These are phyloP conservation scores for Coenonympha arcania DNA, from an alignment of 2,888 invertebrate species.

Conservation along the genomic window DNA sequence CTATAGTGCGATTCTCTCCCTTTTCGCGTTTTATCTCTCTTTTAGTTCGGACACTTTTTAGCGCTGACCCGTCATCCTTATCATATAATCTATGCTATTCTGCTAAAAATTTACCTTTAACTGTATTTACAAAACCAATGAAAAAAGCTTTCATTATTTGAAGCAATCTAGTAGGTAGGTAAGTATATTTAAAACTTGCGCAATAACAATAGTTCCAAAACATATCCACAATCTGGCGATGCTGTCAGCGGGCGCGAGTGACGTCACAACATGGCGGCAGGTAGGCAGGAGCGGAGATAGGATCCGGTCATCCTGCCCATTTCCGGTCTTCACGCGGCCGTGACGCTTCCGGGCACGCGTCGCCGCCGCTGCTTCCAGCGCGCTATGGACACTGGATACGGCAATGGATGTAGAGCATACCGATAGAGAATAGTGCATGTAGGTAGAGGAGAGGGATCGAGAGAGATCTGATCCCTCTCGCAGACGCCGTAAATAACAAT, in stretches of 20 bases:
- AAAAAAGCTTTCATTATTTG: not conserved
- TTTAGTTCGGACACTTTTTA: too few species aligned
- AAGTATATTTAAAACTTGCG: too few species aligned
- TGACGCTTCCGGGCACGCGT: slow-evolving; percentile 74
- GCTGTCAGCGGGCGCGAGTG: slow-evolving; percentile 37
- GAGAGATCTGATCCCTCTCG: too few species aligned
- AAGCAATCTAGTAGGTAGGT: not conserved
- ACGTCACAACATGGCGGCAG: slow-evolving; percentile 69
- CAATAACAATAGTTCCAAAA: slow-evolving; percentile 25
- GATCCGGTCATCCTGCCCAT: slow-evolving; percentile 75
- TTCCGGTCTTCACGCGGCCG: slow-evolving; percentile 75
- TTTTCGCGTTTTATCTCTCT: too few species aligned
- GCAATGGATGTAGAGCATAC: slow-evolving; percentile 17
- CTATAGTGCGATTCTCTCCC: too few species aligned
- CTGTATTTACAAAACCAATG: not conserved
- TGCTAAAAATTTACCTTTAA: too few species aligned
- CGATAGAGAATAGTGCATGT: too few species aligned
- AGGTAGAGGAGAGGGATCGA: too few species aligned
- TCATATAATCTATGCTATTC: too few species aligned
- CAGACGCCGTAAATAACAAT: too few species aligned
- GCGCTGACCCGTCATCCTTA: too few species aligned
- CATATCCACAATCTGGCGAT: slow-evolving; percentile 31
- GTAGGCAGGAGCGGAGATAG: slow-evolving; percentile 72
- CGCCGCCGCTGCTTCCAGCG: slow-evolving; percentile 53
- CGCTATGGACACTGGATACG: slow-evolving; percentile 47